Evolutionary conservation across 53 echinoderm and acorn worm species (phyloP), one percentile per base, ranked within the genome.

Genomic region (Patiria pectinifera): DNA sequence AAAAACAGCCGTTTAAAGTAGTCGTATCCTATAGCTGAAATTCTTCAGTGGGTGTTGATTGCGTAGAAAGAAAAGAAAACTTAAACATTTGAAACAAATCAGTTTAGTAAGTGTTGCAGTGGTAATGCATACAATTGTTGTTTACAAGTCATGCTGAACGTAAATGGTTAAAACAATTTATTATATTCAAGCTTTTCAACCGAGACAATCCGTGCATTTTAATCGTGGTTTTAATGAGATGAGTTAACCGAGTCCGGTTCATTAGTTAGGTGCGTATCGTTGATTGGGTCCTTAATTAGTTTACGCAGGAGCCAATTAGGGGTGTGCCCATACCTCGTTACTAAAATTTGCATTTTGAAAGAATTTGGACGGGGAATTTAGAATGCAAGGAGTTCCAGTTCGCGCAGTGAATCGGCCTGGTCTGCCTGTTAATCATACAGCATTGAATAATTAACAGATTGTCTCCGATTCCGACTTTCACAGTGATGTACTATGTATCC

Each of bases 201-300:
- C 74, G 24, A 74, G 10, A 24, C 24, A 6, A 4, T 69, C 22
- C 11, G 4, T 24, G 74, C 74, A 74, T 21, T 60, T 11, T 70
- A 70, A 70, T 70, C 14, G 4, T n/a, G 24, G 8, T 21, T 23
- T 74, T n/a, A 74, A 74, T 24, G 24, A 74, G 24, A 21, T 10
- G 74, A n/a, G 74, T 24, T 23, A 4, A 4, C 74, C 10, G 10
- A 15, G 35, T 78, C 79, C 79, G 79, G 47, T 78, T 78, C 79
- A 78, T 78, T 46, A 78, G 35, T 78, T 78, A 78, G 15, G 13
- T 45, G 53, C 53, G 53, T 53, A 53, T 78, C 45, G 2, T 45
- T 78, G 79, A 78, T 78, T 78, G 13, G 12, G 46, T 44, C 15
- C 46, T 78, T 78, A 46, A 78, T 78, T 78, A 78, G 79, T 78